These are phyloP conservation scores for Gopherus evgoodei DNA, from an alignment of 2,113 vertebrate genomes.

Conservation along the genomic window DNA sequence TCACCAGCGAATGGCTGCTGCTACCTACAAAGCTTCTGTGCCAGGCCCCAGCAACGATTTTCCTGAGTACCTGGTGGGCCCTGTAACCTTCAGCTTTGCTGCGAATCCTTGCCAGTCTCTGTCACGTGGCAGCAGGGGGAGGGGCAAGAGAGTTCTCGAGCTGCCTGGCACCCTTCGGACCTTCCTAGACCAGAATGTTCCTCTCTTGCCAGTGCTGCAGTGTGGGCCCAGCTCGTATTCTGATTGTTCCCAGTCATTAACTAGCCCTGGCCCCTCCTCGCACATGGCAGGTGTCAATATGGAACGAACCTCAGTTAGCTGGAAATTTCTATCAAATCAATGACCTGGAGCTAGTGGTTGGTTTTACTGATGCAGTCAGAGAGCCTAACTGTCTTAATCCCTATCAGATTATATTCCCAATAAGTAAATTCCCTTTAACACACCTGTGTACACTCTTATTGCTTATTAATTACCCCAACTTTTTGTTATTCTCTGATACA, in stretches of 20 bases:
- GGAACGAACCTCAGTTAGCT: constrained; percentile 10
- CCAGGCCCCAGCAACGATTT: background rate
- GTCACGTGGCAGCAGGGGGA: background rate
- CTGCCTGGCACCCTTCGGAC: background rate
- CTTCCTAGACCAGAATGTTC: background rate
- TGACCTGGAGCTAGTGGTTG: constrained; percentile 32
- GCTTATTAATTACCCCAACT: constrained; percentile 53
- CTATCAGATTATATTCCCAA: constrained; percentile 62
- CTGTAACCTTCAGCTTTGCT: background rate
- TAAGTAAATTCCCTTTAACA: constrained; percentile 73
- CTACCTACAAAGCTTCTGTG: background rate
- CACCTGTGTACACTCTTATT: constrained; percentile 45
- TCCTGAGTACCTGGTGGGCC: too few relatives aligned
- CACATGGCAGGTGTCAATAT: background rate
- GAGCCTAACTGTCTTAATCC: constrained; percentile 66
- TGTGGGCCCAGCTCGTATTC: rapidly evolving
- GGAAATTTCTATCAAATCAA: constrained; percentile 39
- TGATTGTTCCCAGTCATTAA: rapidly evolving
- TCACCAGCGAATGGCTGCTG: background rate
- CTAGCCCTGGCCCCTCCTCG: too few relatives aligned
- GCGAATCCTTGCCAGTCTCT: background rate
- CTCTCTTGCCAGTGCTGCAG: rapidly evolving
- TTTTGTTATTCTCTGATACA: background rate
- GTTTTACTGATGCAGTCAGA: constrained; percentile 59
- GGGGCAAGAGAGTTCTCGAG: too few relatives aligned